Evolutionary conservation across 2,888 invertebrate genomes (phyloP), one percentile per base, ranked within the genome.

Genomic region (Synergus laeviventris): DNA sequence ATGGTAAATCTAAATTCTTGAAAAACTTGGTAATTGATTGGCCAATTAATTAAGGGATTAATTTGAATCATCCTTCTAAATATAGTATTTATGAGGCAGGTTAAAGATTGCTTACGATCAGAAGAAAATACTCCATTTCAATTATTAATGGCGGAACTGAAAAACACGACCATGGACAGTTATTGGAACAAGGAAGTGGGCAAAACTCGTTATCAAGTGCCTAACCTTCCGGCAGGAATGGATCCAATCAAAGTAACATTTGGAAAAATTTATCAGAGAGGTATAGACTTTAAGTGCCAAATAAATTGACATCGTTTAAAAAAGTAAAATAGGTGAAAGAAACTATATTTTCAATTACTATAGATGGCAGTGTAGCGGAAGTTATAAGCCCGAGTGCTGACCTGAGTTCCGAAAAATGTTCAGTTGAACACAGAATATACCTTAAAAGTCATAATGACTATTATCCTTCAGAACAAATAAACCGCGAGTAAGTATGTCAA

Each of bases 131-230:
- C 91, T n/a, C 86, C 91, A 82, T 92, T 91, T 81, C 91, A 92
- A 85, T 90, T 91, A 54, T 79, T 92, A 31, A 86, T 92, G n/a
- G 86, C 87, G 9, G 92, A 93, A 81, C 86, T 93, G 70, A 89
- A 89, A 82, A 92, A 92, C 79, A 92, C 92, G 1, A 86, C 91
- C n/a, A 92, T 91, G 81, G 87, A 87, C 45, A 91, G 91, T 16
- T 92, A 91, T 77, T 92, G 92, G 92, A 89, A 91, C 73, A 88
- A 90, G 81, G 87, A 91, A 81, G 79, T 92, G 18, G 92, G 93
- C 39, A 91, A 87, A 84, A 83, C 86, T 14, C 87, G 90, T 70
- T 92, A 93, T 87, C 90, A 89, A 24, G 83, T 87, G 74, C 89
- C 91, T 4, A 90, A 91, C 64, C 85, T 93, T 49, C 93, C 93